These are phyloP conservation scores for Lissonota sp. DNA, from an alignment of 2,888 invertebrate genomes.

Conservation along the genomic window DNA sequence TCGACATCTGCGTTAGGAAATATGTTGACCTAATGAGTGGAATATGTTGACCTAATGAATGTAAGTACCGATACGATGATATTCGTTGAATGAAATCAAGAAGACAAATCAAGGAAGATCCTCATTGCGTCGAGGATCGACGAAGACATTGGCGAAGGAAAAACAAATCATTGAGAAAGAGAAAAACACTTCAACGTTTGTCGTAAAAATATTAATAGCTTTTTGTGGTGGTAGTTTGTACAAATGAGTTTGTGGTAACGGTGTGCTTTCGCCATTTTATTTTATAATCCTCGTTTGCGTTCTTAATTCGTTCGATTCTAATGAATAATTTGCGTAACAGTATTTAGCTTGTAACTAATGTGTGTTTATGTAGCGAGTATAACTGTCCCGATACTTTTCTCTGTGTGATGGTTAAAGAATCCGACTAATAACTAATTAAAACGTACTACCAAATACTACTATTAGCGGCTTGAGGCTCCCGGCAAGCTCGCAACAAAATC, in stretches of 20 bases:
- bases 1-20: neutral
- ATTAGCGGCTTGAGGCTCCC: conserved; percentile 79
- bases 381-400: conserved; percentile 79
- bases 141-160: neutral
- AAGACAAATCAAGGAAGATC: neutral
- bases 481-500: conserved; percentile 65
- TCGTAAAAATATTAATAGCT: conserved; percentile 14
- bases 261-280: conserved; percentile 13
- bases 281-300: conserved; percentile 36
- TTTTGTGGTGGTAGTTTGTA: conserved; percentile 50
- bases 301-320: conserved; percentile 19
- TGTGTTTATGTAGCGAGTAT: conserved; percentile 83
- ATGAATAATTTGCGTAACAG: conserved; percentile 67
- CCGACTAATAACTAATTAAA: conserved; percentile 82
- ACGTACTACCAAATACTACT: conserved; percentile 39
- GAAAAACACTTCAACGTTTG: too few relatives aligned
- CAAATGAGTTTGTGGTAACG: conserved; percentile 13
- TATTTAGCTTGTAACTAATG: conserved; percentile 83
- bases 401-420: conserved; percentile 79
- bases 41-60: conserved; percentile 16
- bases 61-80: conserved; percentile 55
- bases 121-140: neutral
- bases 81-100: conserved; percentile 5
- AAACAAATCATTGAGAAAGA: conserved; percentile 13
- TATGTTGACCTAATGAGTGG: too few relatives aligned